Conservation (phyloP, 2,113 vertebrate species). For the Malurus melanocephalus region DNA sequence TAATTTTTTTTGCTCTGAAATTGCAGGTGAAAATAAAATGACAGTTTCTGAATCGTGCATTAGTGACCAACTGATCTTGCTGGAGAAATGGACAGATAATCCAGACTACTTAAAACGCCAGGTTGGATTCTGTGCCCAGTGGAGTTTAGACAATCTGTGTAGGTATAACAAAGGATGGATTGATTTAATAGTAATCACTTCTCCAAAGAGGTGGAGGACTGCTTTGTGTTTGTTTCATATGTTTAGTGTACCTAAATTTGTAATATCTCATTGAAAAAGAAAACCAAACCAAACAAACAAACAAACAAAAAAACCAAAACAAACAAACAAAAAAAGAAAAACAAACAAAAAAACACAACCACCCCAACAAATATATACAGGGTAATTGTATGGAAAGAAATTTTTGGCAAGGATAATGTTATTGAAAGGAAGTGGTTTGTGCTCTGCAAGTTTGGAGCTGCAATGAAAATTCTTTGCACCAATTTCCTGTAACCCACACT, state of each 20-base stretch:
- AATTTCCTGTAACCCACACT: not conserved
- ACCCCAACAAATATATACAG: not conserved
- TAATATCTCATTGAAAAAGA: not conserved
- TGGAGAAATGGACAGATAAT: conserved; percentile 93
- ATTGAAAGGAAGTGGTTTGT: not conserved
- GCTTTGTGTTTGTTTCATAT: not conserved
- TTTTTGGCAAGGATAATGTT: not conserved
- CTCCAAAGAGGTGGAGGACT: not conserved
- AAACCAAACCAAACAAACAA: not conserved
- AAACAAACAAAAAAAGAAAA: too few relatives aligned
- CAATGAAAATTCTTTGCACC: not conserved
- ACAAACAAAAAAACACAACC: too few relatives aligned
- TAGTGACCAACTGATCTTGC: conserved; percentile 84
- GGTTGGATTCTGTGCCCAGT: conserved; percentile 97
- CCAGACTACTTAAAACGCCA: conserved; percentile 93
- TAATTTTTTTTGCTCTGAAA: not conserved
- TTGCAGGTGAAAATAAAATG: conserved; percentile 95
- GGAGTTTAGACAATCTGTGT: conserved; percentile 99
- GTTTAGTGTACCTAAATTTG: not conserved
- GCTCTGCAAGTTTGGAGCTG: not conserved
- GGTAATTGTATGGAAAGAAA: not conserved
- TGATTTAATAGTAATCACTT: not conserved
- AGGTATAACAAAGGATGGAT: conserved; percentile 63
- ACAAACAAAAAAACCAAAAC: too few relatives aligned
- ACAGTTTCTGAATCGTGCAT: conserved; percentile 93